Evolutionary conservation across 1,140 invertebrate species (phyloP), one percentile per base, ranked within the genome.

Genomic region (Sogatella furcifera): DNA sequence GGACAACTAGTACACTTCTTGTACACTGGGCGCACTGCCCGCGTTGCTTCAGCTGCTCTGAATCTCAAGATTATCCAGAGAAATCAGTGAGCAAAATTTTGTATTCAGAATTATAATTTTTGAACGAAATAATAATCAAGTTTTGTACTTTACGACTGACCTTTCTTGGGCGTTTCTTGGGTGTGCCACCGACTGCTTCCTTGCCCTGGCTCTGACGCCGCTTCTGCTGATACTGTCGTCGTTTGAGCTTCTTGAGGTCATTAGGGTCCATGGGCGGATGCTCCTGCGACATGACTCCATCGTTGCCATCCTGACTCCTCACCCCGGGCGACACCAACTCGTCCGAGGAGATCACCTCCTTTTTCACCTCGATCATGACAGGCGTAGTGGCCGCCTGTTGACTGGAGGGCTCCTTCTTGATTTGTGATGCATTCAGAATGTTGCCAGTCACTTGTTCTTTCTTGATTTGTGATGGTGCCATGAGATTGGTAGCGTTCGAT

Each of bases 181-280:
- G 79, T 19, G 80, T 77, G 41, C 74, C 72, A 60, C 63, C 69
- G 54, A 64, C 65, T 31, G 76, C 66, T 67, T 84, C 80, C 63
- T 82, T 84, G 28, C 81, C 79, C 64, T 79, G 81, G 69, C 81
- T 86, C 68, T 83, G 84, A 55, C 84, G 76, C 28, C 89, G 76
- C 68, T 91, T 92, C 68, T 90, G 88, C 69, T 92, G 88, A 69
- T 90, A 89, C 70, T 90, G 85, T 49, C 89, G 77, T 34, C 90
- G 77, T 70, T 90, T 90, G 59, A 84, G 74, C 71, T 89, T 90
- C 63, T 90, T 88, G 38, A 86, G 77, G 77, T 88, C 59, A 34
- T 60, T 22, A 5, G 59, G 59, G 17, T 53, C 59, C 11, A 60
- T 14, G 19, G 59, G 59, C 52, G 54, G 38, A 24, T 54, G 21